These are phyloP conservation scores for Haliaeetus leucogaster DNA, from an alignment of 2,113 vertebrate species.

Conservation along the genomic window DNA sequence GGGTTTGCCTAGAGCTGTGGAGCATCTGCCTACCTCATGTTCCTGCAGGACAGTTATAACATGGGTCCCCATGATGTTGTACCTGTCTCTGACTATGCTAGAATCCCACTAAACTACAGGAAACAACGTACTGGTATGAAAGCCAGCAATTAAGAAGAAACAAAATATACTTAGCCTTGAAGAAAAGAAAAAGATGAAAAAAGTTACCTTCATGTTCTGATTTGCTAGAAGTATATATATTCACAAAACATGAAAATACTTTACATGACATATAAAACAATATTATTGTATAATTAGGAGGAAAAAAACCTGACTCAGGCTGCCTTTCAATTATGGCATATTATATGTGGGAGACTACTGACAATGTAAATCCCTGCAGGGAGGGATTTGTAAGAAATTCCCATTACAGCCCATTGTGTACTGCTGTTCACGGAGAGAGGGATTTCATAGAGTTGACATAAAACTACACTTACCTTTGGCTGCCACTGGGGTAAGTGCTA, in stretches of 20 bases:
- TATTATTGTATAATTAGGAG: neutral
- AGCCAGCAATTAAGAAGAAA: neutral
- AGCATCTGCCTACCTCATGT: neutral
- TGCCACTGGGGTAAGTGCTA: slow-evolving; percentile 3
- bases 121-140: neutral
- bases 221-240: neutral
- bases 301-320: neutral
- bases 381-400: slow-evolving; percentile 55
- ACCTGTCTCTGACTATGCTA: neutral
- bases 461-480: slow-evolving; percentile 26
- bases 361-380: slow-evolving; percentile 23
- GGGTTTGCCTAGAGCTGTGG: neutral
- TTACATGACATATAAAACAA: neutral
- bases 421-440: neutral
- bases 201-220: neutral
- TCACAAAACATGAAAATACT: neutral
- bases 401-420: slow-evolving; percentile 8
- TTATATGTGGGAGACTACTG: neutral
- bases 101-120: neutral
- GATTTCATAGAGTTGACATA: slow-evolving; percentile 5
- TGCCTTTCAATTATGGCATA: slow-evolving; percentile 16
- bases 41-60: neutral
- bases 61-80: fast-evolving
- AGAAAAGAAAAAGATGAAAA: neutral
- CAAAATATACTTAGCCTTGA: neutral